These are phyloP conservation scores for Takifugu flavidus DNA, from an alignment of 2,113 vertebrate species.

Conservation along the genomic window DNA sequence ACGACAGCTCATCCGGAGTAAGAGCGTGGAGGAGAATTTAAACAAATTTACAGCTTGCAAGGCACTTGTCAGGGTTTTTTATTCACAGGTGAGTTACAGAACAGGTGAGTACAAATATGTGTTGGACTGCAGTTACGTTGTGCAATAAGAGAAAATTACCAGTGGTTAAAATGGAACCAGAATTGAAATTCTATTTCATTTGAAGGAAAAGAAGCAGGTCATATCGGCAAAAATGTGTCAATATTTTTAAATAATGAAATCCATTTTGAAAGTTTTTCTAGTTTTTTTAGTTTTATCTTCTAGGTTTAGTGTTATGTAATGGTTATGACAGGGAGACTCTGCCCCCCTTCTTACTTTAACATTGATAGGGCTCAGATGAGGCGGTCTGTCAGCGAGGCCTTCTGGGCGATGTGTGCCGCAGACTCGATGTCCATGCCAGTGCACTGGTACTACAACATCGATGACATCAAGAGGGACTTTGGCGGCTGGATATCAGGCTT, in stretches of 20 bases:
- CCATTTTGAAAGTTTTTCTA: no score
- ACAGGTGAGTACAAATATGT: neutral
- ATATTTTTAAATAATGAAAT: no score
- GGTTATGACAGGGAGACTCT: neutral
- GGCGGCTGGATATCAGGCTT: slow-evolving; percentile 60
- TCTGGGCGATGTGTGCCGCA: slow-evolving; percentile 64
- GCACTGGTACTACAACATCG: slow-evolving; percentile 71
- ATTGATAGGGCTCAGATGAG: slow-evolving; percentile 31
- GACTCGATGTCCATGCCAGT: slow-evolving; percentile 72
- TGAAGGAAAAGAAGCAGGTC: no score
- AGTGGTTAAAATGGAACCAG: no score
- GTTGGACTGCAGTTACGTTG: neutral
- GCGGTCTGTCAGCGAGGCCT: slow-evolving; percentile 41
- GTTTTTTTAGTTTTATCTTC: no score
- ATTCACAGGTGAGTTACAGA: neutral
- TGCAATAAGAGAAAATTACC: neutral
- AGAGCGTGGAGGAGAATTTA: no score
- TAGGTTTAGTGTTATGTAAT: no score
- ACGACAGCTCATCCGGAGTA: no score
- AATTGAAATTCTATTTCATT: no score
- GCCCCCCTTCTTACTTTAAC: neutral
- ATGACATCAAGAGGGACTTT: slow-evolving; percentile 63
- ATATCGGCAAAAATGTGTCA: no score
- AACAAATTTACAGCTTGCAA: no score
- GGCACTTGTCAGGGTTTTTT: no score